Percentiles rank a stretch among this genome's conserved stretches.
Conservation (phyloP, 2,888 invertebrate genomes). For the Cephus nigrinus region DNA sequence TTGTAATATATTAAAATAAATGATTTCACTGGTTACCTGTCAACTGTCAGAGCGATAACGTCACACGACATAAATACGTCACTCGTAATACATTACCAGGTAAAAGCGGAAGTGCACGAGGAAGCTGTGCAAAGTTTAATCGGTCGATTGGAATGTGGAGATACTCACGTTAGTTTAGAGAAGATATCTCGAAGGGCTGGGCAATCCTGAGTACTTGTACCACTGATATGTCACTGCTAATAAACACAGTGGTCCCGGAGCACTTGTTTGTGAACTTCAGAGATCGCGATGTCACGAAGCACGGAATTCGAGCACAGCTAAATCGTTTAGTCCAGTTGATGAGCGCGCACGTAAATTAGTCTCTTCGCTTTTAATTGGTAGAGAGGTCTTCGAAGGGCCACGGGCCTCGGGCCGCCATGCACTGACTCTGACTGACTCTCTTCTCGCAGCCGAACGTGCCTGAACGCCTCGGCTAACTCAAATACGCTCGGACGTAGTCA, state of each 20-base stretch:
- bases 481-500: neutral
- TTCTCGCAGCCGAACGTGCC: constrained; percentile 23
- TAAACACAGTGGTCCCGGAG: neutral
- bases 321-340: neutral
- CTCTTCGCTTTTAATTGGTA: neutral
- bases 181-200: neutral
- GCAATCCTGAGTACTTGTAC: neutral
- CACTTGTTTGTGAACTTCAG: neutral
- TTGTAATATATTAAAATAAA: neutral
- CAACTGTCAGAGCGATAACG: neutral
- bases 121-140: neutral
- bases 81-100: neutral
- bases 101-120: neutral
- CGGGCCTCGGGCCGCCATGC: constrained; percentile 58
- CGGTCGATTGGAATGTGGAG: neutral
- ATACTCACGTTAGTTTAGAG: neutral
- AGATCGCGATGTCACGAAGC: neutral
- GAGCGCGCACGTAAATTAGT: neutral
- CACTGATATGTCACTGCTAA: neutral
- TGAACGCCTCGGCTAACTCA: neutral
- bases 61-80: neutral
- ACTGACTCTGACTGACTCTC: constrained; percentile 49
- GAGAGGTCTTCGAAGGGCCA: constrained; percentile 10
- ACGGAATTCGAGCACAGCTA: neutral
- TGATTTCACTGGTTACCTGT: neutral